Evolutionary conservation across 2,888 invertebrate species (phyloP).

Genomic region (Agriotes lineatus): DNA sequence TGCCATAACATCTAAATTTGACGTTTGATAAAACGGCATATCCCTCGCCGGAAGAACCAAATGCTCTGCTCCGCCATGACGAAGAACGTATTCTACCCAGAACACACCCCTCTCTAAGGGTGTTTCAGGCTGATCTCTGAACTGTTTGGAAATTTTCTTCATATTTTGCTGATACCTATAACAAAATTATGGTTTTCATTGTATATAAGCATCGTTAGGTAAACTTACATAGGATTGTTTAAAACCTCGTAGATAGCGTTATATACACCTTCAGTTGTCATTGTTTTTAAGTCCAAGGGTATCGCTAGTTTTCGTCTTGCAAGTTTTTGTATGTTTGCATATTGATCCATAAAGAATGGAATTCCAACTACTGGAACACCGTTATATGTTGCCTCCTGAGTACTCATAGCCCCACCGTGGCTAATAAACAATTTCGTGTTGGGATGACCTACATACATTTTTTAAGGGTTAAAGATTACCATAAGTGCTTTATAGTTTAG

Average conservation of each 20-base stretch:
- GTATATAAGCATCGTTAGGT: background rate
- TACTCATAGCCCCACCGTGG: slow-evolving; percentile 52
- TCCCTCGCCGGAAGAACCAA: slow-evolving; percentile 36
- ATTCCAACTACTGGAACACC: slow-evolving; percentile 50
- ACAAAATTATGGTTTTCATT: no score
- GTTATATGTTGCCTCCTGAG: slow-evolving; percentile 47
- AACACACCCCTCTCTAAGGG: slow-evolving; percentile 46
- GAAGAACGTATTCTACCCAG: slow-evolving; percentile 48
- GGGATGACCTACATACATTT: slow-evolving; percentile 37
- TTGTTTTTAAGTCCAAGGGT: slow-evolving; percentile 47
- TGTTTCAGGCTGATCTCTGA: slow-evolving; percentile 47
- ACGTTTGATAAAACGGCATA: slow-evolving; percentile 40
- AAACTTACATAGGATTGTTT: slow-evolving; percentile 50
- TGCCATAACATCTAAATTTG: slow-evolving; percentile 40
- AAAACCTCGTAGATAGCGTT: slow-evolving; percentile 50
- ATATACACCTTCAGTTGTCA: slow-evolving; percentile 39
- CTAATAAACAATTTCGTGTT: slow-evolving; percentile 42
- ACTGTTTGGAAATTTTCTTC: slow-evolving; percentile 40
- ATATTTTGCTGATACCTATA: slow-evolving; percentile 46
- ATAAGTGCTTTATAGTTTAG: background rate
- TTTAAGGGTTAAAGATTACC: background rate
- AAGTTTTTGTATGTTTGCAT: slow-evolving; percentile 55
- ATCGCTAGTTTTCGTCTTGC: slow-evolving; percentile 51
- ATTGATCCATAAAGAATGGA: slow-evolving; percentile 55
- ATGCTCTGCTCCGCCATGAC: slow-evolving; percentile 42